Evolutionary conservation across 1,140 invertebrate species (phyloP).

Genomic region (Rhopalosiphum maidis): DNA sequence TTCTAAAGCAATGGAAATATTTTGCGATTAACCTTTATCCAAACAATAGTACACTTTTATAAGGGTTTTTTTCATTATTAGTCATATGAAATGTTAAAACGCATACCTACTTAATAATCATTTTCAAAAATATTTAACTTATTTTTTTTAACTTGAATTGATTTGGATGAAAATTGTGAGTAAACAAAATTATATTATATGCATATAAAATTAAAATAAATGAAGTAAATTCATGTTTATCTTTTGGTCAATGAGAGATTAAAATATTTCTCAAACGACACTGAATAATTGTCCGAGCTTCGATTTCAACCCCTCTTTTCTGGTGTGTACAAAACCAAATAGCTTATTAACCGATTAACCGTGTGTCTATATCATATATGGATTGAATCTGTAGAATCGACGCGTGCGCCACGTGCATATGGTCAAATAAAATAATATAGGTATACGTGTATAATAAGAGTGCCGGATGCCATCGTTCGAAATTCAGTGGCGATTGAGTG

Average conservation of each 20-base stretch:
- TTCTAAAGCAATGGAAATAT: not conserved
- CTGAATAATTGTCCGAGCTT: not conserved
- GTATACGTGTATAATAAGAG: not conserved
- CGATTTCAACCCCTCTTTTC: not conserved
- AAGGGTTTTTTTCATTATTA: not conserved
- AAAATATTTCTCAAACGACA: not conserved
- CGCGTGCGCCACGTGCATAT: not conserved
- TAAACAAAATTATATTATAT: not conserved
- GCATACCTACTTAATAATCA: not conserved
- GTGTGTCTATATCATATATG: too few relatives aligned
- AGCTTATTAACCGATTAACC: not conserved
- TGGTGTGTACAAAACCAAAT: not conserved
- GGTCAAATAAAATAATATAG: not conserved
- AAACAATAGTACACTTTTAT: not conserved
- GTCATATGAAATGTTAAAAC: not conserved
- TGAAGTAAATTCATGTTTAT: not conserved
- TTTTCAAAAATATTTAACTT: not conserved
- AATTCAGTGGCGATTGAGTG: not conserved
- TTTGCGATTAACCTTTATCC: not conserved
- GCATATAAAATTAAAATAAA: not conserved
- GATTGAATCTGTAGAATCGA: not conserved
- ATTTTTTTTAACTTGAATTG: not conserved
- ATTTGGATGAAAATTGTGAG: not conserved
- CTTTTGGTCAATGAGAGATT: not conserved
- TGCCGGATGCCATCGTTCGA: not conserved